phyloP scores from a whole-genome alignment of 2,797 vertebrate species.

The Sebastes trivittatus region DNA sequence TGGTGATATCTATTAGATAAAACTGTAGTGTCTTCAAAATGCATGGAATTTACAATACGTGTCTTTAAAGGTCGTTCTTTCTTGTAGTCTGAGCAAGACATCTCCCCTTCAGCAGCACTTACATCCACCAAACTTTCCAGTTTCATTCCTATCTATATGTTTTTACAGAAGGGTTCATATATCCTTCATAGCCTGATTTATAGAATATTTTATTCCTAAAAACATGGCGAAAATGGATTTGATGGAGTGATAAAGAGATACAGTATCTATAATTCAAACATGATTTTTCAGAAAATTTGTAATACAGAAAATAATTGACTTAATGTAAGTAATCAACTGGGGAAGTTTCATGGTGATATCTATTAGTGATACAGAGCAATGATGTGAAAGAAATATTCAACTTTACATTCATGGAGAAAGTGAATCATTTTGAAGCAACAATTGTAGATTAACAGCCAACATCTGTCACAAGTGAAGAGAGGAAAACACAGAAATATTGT shows the following conservation, averaged over 20 bases:
- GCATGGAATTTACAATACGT: too few species aligned
- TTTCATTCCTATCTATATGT: neutral
- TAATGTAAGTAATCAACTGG: neutral
- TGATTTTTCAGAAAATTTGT: neutral
- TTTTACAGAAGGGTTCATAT: neutral
- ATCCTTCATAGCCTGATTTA: neutral
- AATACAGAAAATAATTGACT: neutral
- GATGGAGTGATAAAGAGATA: too few species aligned
- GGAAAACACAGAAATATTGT: neutral
- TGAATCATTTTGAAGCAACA: neutral
- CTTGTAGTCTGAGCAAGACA: too few species aligned
- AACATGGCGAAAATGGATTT: too few species aligned
- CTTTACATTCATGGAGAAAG: neutral
- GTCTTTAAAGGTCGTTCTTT: too few species aligned
- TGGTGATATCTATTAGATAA: too few species aligned
- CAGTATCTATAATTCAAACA: too few species aligned
- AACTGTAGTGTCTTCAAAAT: too few species aligned
- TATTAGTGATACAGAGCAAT: neutral
- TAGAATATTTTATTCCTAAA: neutral
- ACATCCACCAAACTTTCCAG: too few species aligned
- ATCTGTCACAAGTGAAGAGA: neutral
- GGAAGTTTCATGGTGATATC: neutral
- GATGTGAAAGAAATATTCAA: neutral
- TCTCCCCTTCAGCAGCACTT: rapidly evolving
- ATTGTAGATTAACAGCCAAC: neutral